phyloP scores from a whole-genome alignment of 1,140 invertebrate species.

The Megalopta genalis region DNA sequence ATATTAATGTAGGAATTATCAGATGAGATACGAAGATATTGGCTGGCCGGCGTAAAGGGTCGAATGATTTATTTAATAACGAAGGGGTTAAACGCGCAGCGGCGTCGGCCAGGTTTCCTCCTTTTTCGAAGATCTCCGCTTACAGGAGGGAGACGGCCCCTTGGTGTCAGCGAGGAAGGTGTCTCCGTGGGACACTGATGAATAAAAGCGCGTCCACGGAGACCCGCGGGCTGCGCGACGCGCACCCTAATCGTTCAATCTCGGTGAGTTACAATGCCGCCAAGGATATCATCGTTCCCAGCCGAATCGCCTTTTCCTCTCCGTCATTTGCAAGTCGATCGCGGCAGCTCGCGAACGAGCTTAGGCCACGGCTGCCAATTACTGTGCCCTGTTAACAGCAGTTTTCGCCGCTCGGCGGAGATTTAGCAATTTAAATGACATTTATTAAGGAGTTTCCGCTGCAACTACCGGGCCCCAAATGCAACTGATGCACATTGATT shows the following conservation, averaged over 20 bases:
- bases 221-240: slow-evolving; percentile 1
- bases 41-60: slow-evolving; percentile 41
- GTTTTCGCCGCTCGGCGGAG: too few species aligned
- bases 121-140: slow-evolving; percentile 49
- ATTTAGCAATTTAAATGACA: too few species aligned
- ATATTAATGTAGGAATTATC: slow-evolving; percentile 64
- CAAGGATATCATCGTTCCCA: slow-evolving; percentile 42
- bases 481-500: too few species aligned
- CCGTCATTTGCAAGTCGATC: slow-evolving; percentile 60
- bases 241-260: slow-evolving; percentile 62
- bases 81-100: slow-evolving; percentile 49
- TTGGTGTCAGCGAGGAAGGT: slow-evolving; percentile 58
- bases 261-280: slow-evolving; percentile 64
- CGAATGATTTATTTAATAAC: slow-evolving; percentile 64
- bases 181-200: slow-evolving; percentile 48
- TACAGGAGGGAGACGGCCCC: slow-evolving; percentile 43
- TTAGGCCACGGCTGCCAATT: too few species aligned
- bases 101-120: slow-evolving; percentile 21
- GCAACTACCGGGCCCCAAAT: too few species aligned
- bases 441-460: too few species aligned
- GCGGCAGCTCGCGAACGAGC: not conserved
- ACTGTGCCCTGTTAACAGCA: too few species aligned
- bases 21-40: slow-evolving; percentile 51
- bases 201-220: slow-evolving; percentile 45
- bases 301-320: slow-evolving; percentile 6